These are phyloP conservation scores for Shinisaurus crocodilurus DNA, from an alignment of 2,113 vertebrate species.

Conservation along the genomic window DNA sequence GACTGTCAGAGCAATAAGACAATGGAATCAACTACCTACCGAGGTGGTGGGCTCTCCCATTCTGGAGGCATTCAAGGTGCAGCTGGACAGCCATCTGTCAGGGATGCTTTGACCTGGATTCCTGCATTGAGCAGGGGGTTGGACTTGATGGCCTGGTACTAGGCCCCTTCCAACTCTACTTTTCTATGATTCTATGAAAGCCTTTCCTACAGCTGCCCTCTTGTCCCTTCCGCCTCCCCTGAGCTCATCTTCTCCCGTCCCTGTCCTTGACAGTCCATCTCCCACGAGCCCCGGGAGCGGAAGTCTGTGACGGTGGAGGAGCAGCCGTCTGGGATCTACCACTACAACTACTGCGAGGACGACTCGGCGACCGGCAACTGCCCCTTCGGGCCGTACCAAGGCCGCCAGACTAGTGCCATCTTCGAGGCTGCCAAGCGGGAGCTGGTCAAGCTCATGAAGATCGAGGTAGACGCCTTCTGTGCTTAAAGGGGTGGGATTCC, in stretches of 20 bases:
- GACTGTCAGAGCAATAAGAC: too few relatives aligned
- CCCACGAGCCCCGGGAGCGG: constrained; percentile 86
- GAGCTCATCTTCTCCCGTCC: not conserved
- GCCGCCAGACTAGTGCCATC: constrained; percentile 78
- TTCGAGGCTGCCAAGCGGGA: constrained; percentile 92
- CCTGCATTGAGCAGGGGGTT: too few relatives aligned
- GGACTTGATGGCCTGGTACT: too few relatives aligned
- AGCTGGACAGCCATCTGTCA: too few relatives aligned
- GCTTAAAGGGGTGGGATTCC: not conserved
- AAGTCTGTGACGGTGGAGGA: constrained; percentile 81
- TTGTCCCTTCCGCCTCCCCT: not conserved
- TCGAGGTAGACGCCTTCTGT: constrained; percentile 80
- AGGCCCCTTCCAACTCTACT: too few relatives aligned
- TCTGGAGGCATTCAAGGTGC: too few relatives aligned
- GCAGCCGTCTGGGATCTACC: constrained; percentile 83
- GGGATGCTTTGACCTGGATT: too few relatives aligned
- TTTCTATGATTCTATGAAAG: too few relatives aligned
- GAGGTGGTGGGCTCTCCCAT: too few relatives aligned
- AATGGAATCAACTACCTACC: too few relatives aligned
- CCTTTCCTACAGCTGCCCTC: not conserved
- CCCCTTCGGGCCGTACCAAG: constrained; percentile 78
- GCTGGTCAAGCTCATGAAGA: constrained; percentile 89
- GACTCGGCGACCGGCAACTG: constrained; percentile 78
- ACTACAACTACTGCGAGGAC: constrained; percentile 77
- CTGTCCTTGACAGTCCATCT: constrained; percentile 66